Percentiles rank a stretch among this genome's conserved stretches.
phyloP scores from a whole-genome alignment of 2,113 vertebrate species.

The Bubo bubo region DNA sequence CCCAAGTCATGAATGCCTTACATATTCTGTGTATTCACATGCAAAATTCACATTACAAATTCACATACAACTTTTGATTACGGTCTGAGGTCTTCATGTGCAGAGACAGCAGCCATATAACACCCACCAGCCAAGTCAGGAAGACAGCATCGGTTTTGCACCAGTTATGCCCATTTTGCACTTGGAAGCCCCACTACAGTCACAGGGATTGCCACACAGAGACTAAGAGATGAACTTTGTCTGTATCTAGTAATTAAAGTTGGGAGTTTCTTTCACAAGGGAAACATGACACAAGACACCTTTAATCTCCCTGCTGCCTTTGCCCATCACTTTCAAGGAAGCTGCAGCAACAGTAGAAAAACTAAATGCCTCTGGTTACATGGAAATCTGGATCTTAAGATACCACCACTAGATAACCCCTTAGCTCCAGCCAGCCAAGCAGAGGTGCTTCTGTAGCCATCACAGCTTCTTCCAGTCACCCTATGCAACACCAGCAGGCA shows the following conservation, averaged over 20 bases:
- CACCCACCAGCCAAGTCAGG: not conserved
- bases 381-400: not conserved
- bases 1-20: not conserved
- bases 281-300: not conserved
- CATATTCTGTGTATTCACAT: not conserved
- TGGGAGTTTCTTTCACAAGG: not conserved
- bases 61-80: not conserved
- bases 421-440: not conserved
- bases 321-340: not conserved
- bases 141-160: not conserved
- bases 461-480: not conserved
- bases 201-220: not conserved
- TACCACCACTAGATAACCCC: not conserved
- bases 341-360: not conserved
- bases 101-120: not conserved
- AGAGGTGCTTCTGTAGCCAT: not conserved
- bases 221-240: not conserved
- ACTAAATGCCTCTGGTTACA: not conserved
- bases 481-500: not conserved
- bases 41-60: not conserved
- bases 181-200: not conserved
- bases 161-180: not conserved
- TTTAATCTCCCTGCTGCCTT: not conserved
- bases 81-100: not conserved
- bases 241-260: not conserved